Evolutionary conservation across 2,888 invertebrate species (phyloP).

Genomic region (Chymomyza procnemis): DNA sequence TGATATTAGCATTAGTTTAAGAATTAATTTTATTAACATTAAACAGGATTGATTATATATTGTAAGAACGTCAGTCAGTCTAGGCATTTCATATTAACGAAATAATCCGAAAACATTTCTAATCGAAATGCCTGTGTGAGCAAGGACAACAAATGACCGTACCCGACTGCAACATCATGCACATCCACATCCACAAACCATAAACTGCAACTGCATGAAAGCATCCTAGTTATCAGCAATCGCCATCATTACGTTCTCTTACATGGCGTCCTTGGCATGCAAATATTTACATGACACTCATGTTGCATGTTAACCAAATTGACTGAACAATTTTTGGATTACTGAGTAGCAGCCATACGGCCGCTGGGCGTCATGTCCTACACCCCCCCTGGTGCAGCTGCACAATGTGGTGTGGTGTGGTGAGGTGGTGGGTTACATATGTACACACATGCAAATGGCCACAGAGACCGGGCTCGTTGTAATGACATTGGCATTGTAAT

Average conservation of each 20-base stretch:
- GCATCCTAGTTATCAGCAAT: not conserved
- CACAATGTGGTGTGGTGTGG: too few relatives aligned
- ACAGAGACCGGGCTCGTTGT: not conserved
- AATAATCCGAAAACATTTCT: too few relatives aligned
- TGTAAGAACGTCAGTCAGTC: too few relatives aligned
- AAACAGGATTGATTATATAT: too few relatives aligned
- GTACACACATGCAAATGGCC: not conserved
- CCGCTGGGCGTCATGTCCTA: conserved; percentile 6
- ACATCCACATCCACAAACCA: not conserved
- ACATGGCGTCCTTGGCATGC: conserved; percentile 14
- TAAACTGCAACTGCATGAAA: not conserved
- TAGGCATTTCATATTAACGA: too few relatives aligned
- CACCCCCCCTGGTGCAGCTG: too few relatives aligned
- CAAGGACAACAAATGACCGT: too few relatives aligned
- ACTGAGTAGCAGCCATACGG: not conserved
- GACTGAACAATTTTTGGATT: conserved; percentile 15
- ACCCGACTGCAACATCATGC: not conserved
- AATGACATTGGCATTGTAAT: not conserved
- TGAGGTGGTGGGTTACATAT: too few relatives aligned
- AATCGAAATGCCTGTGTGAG: too few relatives aligned
- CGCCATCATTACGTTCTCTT: not conserved
- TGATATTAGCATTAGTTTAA: too few relatives aligned
- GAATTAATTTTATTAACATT: too few relatives aligned
- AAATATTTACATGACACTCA: conserved; percentile 20
- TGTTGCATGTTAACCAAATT: conserved; percentile 16